Percentiles rank a stretch among this genome's conserved stretches.
Conservation (phyloP, 1,140 invertebrate species). For the Drosophila leontia region DNA sequence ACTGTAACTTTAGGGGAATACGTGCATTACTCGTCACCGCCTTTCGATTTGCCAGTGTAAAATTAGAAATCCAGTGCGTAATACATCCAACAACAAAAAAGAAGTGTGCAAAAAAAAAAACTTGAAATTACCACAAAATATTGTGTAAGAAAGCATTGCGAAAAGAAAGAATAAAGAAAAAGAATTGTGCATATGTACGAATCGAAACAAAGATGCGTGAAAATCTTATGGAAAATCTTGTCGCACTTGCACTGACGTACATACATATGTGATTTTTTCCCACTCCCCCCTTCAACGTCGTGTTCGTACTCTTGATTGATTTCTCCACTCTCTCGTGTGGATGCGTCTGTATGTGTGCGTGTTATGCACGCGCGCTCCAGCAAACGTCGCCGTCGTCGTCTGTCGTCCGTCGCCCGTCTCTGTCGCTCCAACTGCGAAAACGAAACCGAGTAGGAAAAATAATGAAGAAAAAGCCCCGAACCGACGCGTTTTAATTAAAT, state of each 20-base stretch:
- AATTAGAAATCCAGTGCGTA: constrained; percentile 56
- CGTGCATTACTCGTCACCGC: constrained; percentile 73
- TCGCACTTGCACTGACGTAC: constrained; percentile 54
- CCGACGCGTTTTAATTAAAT: constrained; percentile 38
- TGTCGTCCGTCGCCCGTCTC: constrained; percentile 52
- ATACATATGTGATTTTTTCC: constrained; percentile 65
- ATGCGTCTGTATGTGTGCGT: constrained; percentile 56
- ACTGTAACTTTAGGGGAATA: constrained; percentile 69
- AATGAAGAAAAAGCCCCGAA: constrained; percentile 12
- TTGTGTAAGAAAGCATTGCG: constrained; percentile 72
- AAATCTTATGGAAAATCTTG: constrained; percentile 62
- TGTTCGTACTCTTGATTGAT: constrained; percentile 71
- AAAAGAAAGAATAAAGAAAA: constrained; percentile 51
- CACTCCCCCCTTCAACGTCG: constrained; percentile 51
- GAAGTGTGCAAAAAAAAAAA: constrained; percentile 65
- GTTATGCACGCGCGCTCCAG: constrained; percentile 79
- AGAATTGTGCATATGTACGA: constrained; percentile 40
- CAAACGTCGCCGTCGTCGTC: constrained; percentile 52
- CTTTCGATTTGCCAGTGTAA: constrained; percentile 70
- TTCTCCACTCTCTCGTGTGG: constrained; percentile 70
- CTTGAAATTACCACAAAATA: constrained; percentile 64
- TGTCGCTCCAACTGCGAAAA: constrained; percentile 61
- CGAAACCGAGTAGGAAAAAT: constrained; percentile 41
- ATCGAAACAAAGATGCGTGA: constrained; percentile 61
- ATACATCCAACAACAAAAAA: constrained; percentile 24